phyloP scores from a whole-genome alignment of 2,888 invertebrate genomes.

The Andrena minutula region DNA sequence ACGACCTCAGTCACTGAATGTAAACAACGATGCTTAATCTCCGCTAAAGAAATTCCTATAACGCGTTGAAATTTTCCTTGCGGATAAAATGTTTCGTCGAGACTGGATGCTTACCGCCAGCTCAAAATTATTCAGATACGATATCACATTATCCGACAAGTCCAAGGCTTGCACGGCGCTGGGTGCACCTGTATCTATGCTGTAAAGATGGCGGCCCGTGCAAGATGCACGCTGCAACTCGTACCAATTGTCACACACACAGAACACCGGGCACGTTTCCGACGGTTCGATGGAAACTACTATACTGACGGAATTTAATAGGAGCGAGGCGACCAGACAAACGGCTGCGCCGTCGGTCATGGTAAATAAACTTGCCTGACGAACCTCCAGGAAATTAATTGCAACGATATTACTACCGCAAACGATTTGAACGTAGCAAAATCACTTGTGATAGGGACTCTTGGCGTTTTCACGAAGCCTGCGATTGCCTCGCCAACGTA shows the following conservation, averaged over 20 bases:
- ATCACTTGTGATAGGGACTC: slow-evolving; percentile 39
- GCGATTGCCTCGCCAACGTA: slow-evolving; percentile 49
- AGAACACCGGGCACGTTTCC: slow-evolving; percentile 73
- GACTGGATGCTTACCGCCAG: slow-evolving; percentile 75
- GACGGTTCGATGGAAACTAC: slow-evolving; percentile 11
- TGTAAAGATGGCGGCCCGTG: slow-evolving; percentile 77
- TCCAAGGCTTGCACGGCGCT: slow-evolving; percentile 79
- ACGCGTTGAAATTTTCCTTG: neutral
- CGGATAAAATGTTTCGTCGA: neutral
- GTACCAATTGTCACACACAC: slow-evolving; percentile 79
- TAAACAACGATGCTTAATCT: neutral
- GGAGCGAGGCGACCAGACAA: slow-evolving; percentile 16
- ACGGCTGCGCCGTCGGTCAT: slow-evolving; percentile 28
- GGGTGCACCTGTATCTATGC: slow-evolving; percentile 77
- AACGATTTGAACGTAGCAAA: slow-evolving; percentile 28
- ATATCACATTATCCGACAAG: slow-evolving; percentile 81
- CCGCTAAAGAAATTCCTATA: neutral
- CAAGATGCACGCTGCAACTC: slow-evolving; percentile 77
- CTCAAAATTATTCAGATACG: slow-evolving; percentile 74
- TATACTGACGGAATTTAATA: slow-evolving; percentile 8
- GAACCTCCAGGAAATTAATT: neutral
- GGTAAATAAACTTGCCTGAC: neutral
- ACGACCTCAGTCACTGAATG: neutral
- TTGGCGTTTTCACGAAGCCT: slow-evolving; percentile 24
- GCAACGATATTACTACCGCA: neutral